Evolutionary conservation across 2,113 vertebrate species (phyloP), one percentile per base, ranked within the genome.

Genomic region (Spheniscus mendiculus): DNA sequence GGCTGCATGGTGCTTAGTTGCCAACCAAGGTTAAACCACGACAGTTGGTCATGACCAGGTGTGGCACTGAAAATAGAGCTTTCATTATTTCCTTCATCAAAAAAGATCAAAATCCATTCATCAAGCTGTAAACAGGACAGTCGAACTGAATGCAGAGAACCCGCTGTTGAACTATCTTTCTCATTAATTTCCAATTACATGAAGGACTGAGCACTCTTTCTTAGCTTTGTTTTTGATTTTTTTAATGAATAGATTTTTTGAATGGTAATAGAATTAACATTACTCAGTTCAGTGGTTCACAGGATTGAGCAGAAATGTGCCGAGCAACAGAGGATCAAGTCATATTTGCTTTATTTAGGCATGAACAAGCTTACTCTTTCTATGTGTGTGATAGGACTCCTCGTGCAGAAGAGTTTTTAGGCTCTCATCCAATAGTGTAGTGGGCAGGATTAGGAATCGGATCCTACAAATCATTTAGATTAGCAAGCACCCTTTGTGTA

Each of bases 121-220:
- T 76, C 32, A 78, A 49, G 19, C 47, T 97, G 32, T 69, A 82
- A 87, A 87, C 30, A 70, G 25, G 61, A 79, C 72, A 80, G 36
- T 16, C 59, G 70, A 91, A 74, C 2, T 65, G 56, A 92, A 71
- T 44, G 61, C 49, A 72, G 32, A 42, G 47, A 89, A 53, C 20
- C 19, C 44, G 38, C 66, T 52, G 45, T 7, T 87, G 59, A 87
- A 76, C 47, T 32, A 36, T 94, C 17, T 63, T 93, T 83, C 92
- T 89, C 77, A 93, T 93, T 97, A 82, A 93, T 92, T 95, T 90
- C 56, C 67, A 90, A 71, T 96, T 95, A 94, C 58, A 81, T 63
- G 76, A 94, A 34, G 90, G 63, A 81, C 50, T 90, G 55, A 90
- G 52, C 71, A 65, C 27, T 59, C 56, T 90, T 86, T 88, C 94